Evolutionary conservation across 2,113 vertebrate species (phyloP).

Genomic region (Colius striatus): DNA sequence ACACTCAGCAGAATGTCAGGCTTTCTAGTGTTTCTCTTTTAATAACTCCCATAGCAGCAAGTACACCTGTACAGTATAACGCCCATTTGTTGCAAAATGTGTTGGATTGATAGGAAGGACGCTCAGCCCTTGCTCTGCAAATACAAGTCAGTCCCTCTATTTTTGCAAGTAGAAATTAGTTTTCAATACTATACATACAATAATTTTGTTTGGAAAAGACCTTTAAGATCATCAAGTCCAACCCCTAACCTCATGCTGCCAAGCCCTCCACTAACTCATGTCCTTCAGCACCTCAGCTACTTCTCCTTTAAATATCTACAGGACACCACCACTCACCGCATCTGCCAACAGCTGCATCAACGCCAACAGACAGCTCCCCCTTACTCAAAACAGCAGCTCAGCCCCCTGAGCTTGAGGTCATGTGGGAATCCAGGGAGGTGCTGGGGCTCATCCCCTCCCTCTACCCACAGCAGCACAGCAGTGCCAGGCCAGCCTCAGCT

Average conservation of each 20-base stretch:
- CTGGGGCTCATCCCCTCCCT: background rate
- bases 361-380: background rate
- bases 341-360: background rate
- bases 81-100: background rate
- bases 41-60: background rate
- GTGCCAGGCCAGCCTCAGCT: rapidly evolving
- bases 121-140: background rate
- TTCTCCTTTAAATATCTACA: too few relatives aligned
- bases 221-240: too few relatives aligned
- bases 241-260: too few relatives aligned
- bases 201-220: too few relatives aligned
- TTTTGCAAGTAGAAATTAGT: background rate
- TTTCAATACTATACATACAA: background rate
- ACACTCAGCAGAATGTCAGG: background rate
- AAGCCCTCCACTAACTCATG: too few relatives aligned
- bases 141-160: background rate
- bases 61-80: background rate
- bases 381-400: background rate
- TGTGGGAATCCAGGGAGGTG: background rate
- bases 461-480: background rate
- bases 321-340: too few relatives aligned
- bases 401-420: background rate
- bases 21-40: background rate
- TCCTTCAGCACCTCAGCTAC: too few relatives aligned
- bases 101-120: background rate